Base-by-base conservation (phyloP, 2,113 vertebrate species). In the Chaenocephalus aceratus region DNA sequence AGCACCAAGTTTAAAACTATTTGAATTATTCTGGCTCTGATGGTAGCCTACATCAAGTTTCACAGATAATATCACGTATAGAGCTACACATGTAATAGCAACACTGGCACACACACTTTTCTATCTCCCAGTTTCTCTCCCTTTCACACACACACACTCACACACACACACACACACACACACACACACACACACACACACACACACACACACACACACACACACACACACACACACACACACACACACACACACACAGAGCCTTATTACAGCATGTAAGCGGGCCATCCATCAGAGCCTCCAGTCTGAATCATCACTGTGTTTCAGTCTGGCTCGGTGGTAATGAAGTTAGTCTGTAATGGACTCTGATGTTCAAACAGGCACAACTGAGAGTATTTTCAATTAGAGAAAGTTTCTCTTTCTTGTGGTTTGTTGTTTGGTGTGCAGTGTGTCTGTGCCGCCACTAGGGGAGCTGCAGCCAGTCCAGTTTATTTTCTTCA, bases 261-360 rank as follows among this genome's bases (percentile, higher is more conserved):
- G 12, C 26, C 80, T 81, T 83, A 89, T 88, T 87, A 79, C 65
- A 89, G 59, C 71, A 77, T 70, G 18, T 81, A 77, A 83, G 64
- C 68, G 59, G 52, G 73, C 83, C 46, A 92, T 94, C 77, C 82
- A 91, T 92, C 92, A 89, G 79, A 66, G 68, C 74, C 81, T 87
- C 77, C 79, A 81, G 79, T 58, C 70, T 88, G 87, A 92, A 72
- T 91, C 87, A 93, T 89, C 64, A 48, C 76, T 77, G 83, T 85
- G 51, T 82, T 62, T 80, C 76, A 57, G 69, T 57, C 73, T 76
- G 61, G 52, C 68, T 44, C 64, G 62, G 68, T 57, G 70, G 18
- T 59, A 15, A 16, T 49, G 62, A 60, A 56, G 56, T 48, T 56
- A 0, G 5, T 36, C 57, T 70, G 61, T 70, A 61, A 73, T 45